phyloP scores from a whole-genome alignment of 2,888 invertebrate genomes.

The Leptinotarsa juncta region DNA sequence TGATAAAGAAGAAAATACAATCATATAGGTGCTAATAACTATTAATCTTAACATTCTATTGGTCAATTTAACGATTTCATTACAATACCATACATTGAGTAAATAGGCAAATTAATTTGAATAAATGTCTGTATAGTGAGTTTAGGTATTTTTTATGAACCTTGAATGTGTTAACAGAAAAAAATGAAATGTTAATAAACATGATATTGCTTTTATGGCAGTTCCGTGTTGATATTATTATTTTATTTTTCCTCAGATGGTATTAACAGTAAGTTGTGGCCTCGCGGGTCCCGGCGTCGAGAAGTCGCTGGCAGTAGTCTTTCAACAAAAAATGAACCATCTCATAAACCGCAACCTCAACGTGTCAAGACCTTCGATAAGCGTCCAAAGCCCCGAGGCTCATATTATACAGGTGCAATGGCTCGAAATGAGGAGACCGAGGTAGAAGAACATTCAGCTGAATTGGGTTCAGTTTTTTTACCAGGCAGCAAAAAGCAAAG shows the following conservation, averaged over 20 bases:
- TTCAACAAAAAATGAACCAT: conserved; percentile 73
- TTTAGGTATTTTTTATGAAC: too few relatives aligned
- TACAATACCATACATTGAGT: too few relatives aligned
- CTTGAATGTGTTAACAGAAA: too few relatives aligned
- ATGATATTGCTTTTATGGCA: too few relatives aligned
- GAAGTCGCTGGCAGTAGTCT: conserved; percentile 71
- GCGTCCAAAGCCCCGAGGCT: conserved; percentile 77
- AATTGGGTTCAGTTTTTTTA: conserved; percentile 85
- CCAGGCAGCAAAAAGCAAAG: conserved; percentile 92
- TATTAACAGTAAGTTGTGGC: conserved; percentile 72
- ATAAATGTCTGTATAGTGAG: too few relatives aligned
- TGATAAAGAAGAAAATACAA: not conserved
- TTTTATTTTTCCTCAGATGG: conserved; percentile 61
- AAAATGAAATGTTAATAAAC: too few relatives aligned
- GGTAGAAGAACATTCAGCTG: conserved; percentile 72
- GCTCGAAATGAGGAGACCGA: conserved; percentile 80
- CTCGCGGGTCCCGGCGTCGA: conserved; percentile 72
- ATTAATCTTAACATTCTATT: too few relatives aligned
- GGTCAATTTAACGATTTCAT: too few relatives aligned
- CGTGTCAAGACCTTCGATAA: conserved; percentile 77
- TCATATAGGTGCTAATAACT: not conserved
- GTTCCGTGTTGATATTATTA: not conserved
- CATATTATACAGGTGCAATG: conserved; percentile 65
- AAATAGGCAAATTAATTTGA: too few relatives aligned
- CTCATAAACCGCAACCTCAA: conserved; percentile 76